Evolutionary conservation across 2,888 invertebrate genomes (phyloP), one percentile per base, ranked within the genome.

Genomic region (Nasonia oneida): DNA sequence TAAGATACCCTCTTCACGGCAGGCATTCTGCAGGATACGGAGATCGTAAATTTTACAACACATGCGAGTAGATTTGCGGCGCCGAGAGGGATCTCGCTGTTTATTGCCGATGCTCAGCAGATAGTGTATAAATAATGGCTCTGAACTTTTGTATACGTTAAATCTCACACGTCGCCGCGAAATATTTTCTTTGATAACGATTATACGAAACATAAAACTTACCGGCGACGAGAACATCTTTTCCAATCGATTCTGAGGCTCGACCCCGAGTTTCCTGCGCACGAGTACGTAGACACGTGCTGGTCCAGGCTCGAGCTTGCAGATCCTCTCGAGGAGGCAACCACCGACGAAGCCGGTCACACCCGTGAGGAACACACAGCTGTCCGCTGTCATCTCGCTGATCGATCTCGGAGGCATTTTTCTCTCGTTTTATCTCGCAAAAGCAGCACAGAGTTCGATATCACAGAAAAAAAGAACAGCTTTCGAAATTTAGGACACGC

Each of bases 321-420:
- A 84, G 37, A 90, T 88, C 67, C 90, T 82, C 78, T 90, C 89
- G 61, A 90, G 83, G 3, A 90, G 64, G 10, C 88, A 86, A 14
- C 90, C 89, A 53, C 90, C 90, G n/a, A 90, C 87, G 71, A 90
- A 90, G 39, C 90, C 90, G 23, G 90, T 90, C 6, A 83, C 89
- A 8, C 90, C 90, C 61, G 90, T 90, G 14, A 90, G 64, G 53
- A 89, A 87, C 5, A 89, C 75, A 47, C 83, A 86, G 57, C 89
- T 87, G 50, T 83, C 79, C 8, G 87, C 80, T 29, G 81, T 71
- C 42, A 88, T 50, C n/a, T 88, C 86, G 15, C 71, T 79, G 33
- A 89, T 73, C 12, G 88, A 81, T 29, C n/a, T 84, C 15, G 84
- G 81, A 12, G 61, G 6, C 86, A 86, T 88, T 6, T 10, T 57